Evolutionary conservation across 2,797 vertebrate genomes (phyloP).

Genomic region (Crypturellus tataupa): DNA sequence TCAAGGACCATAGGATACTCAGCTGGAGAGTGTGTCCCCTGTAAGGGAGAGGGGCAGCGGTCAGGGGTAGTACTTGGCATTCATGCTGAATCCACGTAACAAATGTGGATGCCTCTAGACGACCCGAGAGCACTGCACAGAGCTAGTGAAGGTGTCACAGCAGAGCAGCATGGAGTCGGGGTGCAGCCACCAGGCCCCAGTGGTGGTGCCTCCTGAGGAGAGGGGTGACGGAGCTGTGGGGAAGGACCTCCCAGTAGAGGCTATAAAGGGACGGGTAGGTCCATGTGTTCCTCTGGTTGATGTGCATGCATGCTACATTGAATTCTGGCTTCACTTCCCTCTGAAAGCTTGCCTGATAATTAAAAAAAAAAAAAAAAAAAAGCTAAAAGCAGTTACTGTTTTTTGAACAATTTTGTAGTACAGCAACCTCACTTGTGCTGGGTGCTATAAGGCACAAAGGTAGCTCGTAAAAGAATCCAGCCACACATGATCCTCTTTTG

Average conservation of each 20-base stretch:
- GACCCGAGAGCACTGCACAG: rapidly evolving
- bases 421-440: background rate
- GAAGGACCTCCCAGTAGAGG: background rate
- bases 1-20: too few relatives aligned
- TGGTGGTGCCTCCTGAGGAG: background rate
- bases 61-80: background rate
- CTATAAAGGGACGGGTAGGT: slow-evolving; percentile 47
- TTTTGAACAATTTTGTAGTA: background rate
- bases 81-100: background rate
- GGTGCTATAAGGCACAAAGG: background rate
- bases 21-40: too few relatives aligned
- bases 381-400: background rate
- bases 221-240: background rate
- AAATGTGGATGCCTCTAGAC: background rate
- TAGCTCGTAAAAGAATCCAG: background rate
- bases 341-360: slow-evolving; percentile 8
- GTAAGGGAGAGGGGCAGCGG: too few relatives aligned
- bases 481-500: background rate
- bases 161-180: rapidly evolving
- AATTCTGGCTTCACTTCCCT: background rate
- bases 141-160: background rate
- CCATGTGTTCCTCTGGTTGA: background rate
- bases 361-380: background rate
- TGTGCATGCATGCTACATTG: background rate
- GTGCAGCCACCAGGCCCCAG: background rate